phyloP scores from a whole-genome alignment of 2,888 invertebrate species.

The Odontomyia ornata region DNA sequence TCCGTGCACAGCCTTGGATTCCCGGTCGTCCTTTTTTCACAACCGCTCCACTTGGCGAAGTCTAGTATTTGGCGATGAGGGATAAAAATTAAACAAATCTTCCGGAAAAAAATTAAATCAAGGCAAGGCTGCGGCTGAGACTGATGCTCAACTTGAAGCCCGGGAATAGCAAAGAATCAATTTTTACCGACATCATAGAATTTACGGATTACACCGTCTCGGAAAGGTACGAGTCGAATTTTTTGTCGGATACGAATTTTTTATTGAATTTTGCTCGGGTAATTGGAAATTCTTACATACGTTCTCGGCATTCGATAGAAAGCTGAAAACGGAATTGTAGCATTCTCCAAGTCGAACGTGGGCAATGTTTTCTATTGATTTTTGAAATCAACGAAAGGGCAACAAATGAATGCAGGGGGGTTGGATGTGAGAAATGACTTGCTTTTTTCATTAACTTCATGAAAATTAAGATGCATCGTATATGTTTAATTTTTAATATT shows the following conservation, averaged over 20 bases:
- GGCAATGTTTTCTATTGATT: too few species aligned
- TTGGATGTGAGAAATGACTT: too few species aligned
- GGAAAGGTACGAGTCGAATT: background rate
- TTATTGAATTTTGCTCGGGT: conserved; percentile 10
- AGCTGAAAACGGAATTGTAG: too few species aligned
- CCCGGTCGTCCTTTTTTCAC: background rate
- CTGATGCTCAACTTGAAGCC: background rate
- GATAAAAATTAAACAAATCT: conserved; percentile 15
- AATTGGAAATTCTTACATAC: conserved; percentile 21
- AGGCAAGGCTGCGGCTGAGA: background rate
- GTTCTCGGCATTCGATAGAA: background rate
- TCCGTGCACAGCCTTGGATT: background rate
- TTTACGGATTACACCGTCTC: conserved; percentile 1
- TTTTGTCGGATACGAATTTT: background rate
- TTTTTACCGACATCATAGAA: conserved; percentile 18
- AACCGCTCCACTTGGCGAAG: background rate
- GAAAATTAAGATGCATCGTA: too few species aligned
- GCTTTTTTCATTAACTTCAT: too few species aligned
- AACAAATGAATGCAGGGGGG: too few species aligned
- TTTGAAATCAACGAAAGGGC: too few species aligned
- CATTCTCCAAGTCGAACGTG: too few species aligned
- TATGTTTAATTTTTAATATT: too few species aligned
- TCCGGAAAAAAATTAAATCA: conserved; percentile 20
- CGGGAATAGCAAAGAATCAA: background rate
- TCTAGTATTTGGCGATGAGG: background rate